These are phyloP conservation scores for Eurytoma adleriae DNA, from an alignment of 2,888 invertebrate genomes.

Conservation along the genomic window DNA sequence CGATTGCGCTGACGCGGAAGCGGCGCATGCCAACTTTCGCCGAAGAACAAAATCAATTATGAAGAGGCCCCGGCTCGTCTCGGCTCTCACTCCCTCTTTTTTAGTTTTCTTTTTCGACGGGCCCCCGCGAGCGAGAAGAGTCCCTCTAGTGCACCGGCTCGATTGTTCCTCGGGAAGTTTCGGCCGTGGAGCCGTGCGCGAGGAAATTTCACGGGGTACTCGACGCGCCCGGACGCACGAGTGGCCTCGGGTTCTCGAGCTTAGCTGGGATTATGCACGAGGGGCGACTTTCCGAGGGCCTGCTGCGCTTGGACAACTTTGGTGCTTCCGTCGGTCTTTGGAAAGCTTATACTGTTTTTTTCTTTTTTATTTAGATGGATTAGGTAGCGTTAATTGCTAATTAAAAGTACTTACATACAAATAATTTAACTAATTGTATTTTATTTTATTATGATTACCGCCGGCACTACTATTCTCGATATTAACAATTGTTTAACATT, in stretches of 20 bases:
- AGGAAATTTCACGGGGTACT: not conserved
- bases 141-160: slow-evolving; percentile 16
- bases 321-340: not conserved
- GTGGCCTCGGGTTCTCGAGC: slow-evolving; percentile 46
- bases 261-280: slow-evolving; percentile 43
- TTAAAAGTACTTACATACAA: too few relatives aligned
- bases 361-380: too few relatives aligned
- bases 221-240: not conserved
- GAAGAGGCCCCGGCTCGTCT: slow-evolving; percentile 57
- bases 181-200: slow-evolving; percentile 19
- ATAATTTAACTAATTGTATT: too few relatives aligned
- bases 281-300: slow-evolving; percentile 43
- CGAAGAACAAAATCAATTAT: slow-evolving; percentile 72
- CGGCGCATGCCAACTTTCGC: slow-evolving; percentile 67
- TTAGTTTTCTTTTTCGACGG: not conserved
- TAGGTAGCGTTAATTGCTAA: too few relatives aligned
- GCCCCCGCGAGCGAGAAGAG: slow-evolving; percentile 33
- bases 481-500: too few relatives aligned
- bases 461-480: too few relatives aligned
- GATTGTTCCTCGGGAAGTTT: slow-evolving; percentile 45
- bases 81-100: too few relatives aligned
- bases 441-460: slow-evolving; percentile 11
- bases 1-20: not conserved
- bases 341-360: not conserved
- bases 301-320: not conserved